These are phyloP conservation scores for Actinia tenebrosa DNA, from an alignment of 64 coral and sea anemone genomes.

Conservation along the genomic window DNA sequence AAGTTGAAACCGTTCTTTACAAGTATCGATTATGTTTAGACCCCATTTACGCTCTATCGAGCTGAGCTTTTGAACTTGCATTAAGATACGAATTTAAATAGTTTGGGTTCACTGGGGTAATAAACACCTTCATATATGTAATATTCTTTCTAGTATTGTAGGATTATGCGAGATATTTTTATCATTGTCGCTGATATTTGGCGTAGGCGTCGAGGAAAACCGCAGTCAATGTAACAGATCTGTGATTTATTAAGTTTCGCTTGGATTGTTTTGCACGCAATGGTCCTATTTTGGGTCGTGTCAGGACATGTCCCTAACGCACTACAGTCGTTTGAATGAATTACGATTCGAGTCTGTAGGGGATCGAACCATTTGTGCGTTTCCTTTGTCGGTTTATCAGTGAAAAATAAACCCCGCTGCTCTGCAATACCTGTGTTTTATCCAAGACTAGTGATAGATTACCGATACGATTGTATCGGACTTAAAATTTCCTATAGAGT, in stretches of 20 bases:
- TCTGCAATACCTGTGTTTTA: not conserved
- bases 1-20: not conserved
- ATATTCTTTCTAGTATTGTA: not conserved
- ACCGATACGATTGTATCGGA: no score
- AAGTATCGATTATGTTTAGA: not conserved
- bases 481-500: not conserved
- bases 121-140: not conserved
- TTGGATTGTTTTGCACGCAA: not conserved
- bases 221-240: constrained; percentile 5
- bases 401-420: not conserved
- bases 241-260: constrained; percentile 2
- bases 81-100: not conserved
- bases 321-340: not conserved
- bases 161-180: not conserved
- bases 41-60: not conserved
- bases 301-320: not conserved
- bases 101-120: not conserved
- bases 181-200: not conserved
- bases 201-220: not conserved
- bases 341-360: not conserved
- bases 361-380: not conserved
- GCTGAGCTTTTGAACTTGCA: not conserved
- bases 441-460: not conserved
- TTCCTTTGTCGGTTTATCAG: not conserved
- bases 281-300: not conserved